Evolutionary conservation across 2,113 vertebrate species (phyloP).

Genomic region (Notarius quadriscutis): DNA sequence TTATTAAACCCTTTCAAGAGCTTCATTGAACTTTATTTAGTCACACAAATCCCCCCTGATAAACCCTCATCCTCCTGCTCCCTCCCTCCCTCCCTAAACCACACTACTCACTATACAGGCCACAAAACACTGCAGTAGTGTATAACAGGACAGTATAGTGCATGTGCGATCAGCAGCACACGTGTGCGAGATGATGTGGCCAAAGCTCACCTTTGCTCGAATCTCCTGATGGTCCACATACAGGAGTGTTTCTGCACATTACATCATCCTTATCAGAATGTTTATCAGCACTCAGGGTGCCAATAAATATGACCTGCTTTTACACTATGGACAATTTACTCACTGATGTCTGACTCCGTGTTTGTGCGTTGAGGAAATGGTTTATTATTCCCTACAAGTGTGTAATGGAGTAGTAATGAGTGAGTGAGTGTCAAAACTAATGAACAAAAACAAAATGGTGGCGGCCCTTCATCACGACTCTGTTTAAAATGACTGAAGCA

Average conservation of each 20-base stretch:
- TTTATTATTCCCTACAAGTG: too few relatives aligned
- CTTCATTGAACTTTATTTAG: slow-evolving; percentile 9
- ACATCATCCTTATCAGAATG: neutral
- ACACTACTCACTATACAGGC: neutral
- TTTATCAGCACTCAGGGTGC: neutral
- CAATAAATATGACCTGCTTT: neutral
- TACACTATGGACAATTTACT: neutral
- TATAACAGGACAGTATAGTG: neutral
- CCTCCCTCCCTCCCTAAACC: neutral
- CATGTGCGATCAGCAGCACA: neutral
- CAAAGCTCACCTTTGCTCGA: neutral
- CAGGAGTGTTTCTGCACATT: neutral
- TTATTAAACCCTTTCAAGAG: neutral
- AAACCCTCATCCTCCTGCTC: neutral
- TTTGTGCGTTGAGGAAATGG: neutral
- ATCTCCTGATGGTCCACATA: neutral
- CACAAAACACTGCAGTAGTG: neutral
- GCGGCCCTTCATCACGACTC: neutral
- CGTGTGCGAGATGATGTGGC: neutral
- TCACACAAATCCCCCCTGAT: slow-evolving; percentile 1
- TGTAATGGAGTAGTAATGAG: too few relatives aligned
- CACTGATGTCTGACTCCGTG: neutral
- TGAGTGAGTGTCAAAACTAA: too few relatives aligned
- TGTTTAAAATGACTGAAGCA: neutral
- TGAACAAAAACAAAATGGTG: too few relatives aligned